Evolutionary conservation across 2,888 invertebrate genomes (phyloP), one percentile per base, ranked within the genome.

Genomic region (Eupithecia dodoneata): DNA sequence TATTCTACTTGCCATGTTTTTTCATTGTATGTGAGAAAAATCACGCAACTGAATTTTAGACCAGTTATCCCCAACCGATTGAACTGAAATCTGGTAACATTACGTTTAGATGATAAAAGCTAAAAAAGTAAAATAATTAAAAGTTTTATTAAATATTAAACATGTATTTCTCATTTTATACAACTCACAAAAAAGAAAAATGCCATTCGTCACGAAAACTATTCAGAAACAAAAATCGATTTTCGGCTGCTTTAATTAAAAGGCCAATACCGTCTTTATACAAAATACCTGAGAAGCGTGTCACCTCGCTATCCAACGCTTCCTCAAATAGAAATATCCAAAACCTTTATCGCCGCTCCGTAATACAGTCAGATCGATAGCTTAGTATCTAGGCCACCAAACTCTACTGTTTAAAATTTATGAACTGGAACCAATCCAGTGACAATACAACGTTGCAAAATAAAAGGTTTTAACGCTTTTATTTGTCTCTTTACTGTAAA

Each of bases 381-480:
- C 75, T 82, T 74, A 45, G 66, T 77, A 83, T 79, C 79, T 81
- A 77, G 81, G 80, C 74, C 82, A 78, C 74, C 75, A 66, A 83
- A 84, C 75, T 59, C 72, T 70, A 73, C 44, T 67, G 77, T 78
- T 78, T 72, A 74, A 81, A 79, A 78, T 81, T 77, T 77, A 79
- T 79, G 55, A 79, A 66, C 59, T 52, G 63, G 73, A 77, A 79
- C 80, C 79, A 74, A 79, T 75, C 75, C 42, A 65, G 70, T 55
- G 73, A 74, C 67, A 71, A 70, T 73, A 44, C 67, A 72, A 42
- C 4, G 30, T 42, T 44, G 45, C 69, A 18, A n/a, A 44, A 13
- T 66, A 59, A 49, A 66, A 49, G 41, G 42, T 12, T 49, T n/a
- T 72, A 13, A 0, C 41, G 15, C 15, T 49, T 42, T 66, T 66